phyloP scores from a whole-genome alignment of 1,140 invertebrate genomes.

The Drosophila parvula region DNA sequence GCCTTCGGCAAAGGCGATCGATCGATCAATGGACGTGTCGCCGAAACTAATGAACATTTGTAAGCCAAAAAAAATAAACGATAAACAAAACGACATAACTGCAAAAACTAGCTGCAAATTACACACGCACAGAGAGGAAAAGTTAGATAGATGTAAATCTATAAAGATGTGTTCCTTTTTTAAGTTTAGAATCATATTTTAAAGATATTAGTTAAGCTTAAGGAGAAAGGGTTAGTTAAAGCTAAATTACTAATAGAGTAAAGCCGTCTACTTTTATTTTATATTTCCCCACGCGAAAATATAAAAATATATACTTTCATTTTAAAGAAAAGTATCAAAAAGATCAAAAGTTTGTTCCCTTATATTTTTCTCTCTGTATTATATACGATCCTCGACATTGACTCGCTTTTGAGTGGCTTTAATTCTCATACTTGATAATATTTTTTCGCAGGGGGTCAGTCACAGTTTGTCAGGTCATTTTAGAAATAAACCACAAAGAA shows the following conservation, averaged over 20 bases:
- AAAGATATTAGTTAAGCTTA: no score
- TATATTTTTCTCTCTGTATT: constrained; percentile 2
- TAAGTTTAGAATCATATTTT: no score
- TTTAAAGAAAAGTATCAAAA: background rate
- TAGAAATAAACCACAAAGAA: constrained; percentile 19
- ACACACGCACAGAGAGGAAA: background rate
- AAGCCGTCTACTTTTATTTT: background rate
- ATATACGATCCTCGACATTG: constrained; percentile 29
- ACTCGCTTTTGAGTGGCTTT: constrained; percentile 14
- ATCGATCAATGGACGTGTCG: constrained; percentile 76
- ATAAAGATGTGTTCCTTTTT: background rate
- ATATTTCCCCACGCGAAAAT: background rate
- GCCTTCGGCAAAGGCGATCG: constrained; percentile 57
- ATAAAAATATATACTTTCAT: background rate
- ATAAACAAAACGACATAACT: constrained; percentile 37
- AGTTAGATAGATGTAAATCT: background rate
- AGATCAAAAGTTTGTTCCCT: background rate
- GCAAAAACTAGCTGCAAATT: constrained; percentile 28
- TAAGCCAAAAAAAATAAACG: constrained; percentile 46
- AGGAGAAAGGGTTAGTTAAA: no score
- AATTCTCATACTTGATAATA: constrained; percentile 16
- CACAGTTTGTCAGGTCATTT: constrained; percentile 7
- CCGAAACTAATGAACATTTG: constrained; percentile 72
- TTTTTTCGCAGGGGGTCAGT: constrained; percentile 23
- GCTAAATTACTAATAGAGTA: no score